Percentiles rank a stretch among this genome's conserved stretches.
These are phyloP conservation scores for Silurus lanzhouensis DNA, from an alignment of 2,797 vertebrate species.

Conservation along the genomic window DNA sequence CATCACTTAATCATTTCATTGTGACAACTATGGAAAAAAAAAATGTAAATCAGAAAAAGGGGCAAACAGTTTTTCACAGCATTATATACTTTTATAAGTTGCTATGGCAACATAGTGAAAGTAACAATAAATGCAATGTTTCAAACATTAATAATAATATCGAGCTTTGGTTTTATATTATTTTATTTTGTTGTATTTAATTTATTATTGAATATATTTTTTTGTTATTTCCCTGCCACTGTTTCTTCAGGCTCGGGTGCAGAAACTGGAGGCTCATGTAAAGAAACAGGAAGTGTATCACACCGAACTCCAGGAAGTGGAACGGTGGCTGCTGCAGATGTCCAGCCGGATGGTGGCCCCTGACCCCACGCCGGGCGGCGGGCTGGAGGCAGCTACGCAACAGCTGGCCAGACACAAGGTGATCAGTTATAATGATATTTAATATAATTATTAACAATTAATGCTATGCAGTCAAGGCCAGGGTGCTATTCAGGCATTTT, in stretches of 20 bases:
- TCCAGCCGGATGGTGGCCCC: conserved; percentile 90
- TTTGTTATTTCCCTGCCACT: not conserved
- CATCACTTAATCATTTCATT: too few species aligned
- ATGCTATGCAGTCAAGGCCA: not conserved
- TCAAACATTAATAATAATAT: not conserved
- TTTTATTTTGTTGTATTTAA: too few species aligned
- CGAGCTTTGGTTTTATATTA: too few species aligned
- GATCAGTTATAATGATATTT: conserved; percentile 24
- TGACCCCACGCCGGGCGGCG: conserved; percentile 82
- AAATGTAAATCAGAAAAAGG: too few species aligned
- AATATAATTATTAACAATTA: conserved; percentile 2
- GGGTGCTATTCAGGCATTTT: not conserved
- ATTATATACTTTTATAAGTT: not conserved
- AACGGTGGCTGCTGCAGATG: conserved; percentile 96
- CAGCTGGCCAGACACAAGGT: conserved; percentile 97
- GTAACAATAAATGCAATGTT: not conserved
- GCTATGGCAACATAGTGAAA: conserved; percentile 3
- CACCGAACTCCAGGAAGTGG: conserved; percentile 90
- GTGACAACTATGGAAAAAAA: too few species aligned
- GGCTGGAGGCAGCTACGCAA: conserved; percentile 88
- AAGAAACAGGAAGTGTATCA: conserved; percentile 93
- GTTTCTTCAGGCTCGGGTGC: conserved; percentile 75
- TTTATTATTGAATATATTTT: too few species aligned
- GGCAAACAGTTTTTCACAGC: too few species aligned
- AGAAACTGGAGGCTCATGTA: conserved; percentile 82